Evolutionary conservation across 2,797 vertebrate species (phyloP).

Genomic region (Sphenopsis melanotis): DNA sequence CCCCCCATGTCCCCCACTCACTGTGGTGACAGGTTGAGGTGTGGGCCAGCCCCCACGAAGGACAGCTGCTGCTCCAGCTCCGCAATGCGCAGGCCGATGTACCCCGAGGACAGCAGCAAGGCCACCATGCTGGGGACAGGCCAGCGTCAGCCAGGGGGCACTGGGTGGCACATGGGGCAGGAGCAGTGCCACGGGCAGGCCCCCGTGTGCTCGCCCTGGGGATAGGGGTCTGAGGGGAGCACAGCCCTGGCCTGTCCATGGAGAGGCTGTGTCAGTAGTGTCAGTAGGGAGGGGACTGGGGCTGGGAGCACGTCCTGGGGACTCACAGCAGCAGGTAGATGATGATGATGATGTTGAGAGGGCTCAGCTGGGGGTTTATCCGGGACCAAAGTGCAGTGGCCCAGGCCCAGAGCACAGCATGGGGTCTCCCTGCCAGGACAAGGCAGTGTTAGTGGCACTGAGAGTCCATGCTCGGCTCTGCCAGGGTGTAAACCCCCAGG

Average conservation of each 20-base stretch:
- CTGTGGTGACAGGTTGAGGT: constrained; percentile 16
- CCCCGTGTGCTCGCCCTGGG: rapidly evolving
- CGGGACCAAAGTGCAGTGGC: neutral
- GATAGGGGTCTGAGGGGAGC: neutral
- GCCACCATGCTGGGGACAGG: neutral
- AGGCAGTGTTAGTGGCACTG: neutral
- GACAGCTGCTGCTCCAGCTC: constrained; percentile 86
- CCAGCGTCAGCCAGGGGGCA: neutral
- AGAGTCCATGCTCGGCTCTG: rapidly evolving
- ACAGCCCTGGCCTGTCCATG: no score
- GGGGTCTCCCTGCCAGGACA: constrained; percentile 63
- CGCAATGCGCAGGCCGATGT: constrained; percentile 84
- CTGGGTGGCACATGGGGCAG: neutral
- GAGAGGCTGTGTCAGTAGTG: neutral
- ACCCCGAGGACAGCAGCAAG: constrained; percentile 86
- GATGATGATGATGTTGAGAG: constrained; percentile 79
- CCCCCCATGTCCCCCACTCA: neutral
- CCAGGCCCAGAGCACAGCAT: constrained; percentile 34
- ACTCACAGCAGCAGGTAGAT: constrained; percentile 87
- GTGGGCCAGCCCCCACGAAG: constrained; percentile 72
- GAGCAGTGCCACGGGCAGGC: rapidly evolving
- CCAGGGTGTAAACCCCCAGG: neutral
- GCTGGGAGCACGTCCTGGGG: rapidly evolving
- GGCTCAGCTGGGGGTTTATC: constrained; percentile 42
- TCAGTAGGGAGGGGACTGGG: rapidly evolving